Conservation (phyloP, 1,140 invertebrate species). For the Goniozus legneri region DNA sequence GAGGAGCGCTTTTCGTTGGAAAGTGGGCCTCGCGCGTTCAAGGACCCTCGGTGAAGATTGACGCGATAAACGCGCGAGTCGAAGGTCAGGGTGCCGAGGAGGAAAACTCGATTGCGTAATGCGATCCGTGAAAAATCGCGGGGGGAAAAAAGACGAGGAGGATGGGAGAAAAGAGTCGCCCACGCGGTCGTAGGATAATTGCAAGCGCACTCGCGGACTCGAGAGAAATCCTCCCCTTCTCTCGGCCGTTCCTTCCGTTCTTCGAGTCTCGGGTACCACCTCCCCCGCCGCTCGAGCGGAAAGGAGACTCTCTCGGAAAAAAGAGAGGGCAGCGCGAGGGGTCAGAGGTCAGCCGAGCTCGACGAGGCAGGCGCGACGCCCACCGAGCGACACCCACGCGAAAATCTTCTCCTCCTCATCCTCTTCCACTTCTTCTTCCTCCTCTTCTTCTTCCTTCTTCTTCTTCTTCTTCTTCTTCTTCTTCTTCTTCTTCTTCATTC, state of each 20-base stretch:
- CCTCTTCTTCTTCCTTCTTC: conserved; percentile 22
- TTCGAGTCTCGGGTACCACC: neutral
- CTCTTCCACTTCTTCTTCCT: conserved; percentile 20
- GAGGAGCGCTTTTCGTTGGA: too few species aligned
- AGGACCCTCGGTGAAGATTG: too few species aligned
- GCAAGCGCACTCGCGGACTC: conserved; percentile 50
- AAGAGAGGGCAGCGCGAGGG: conserved; percentile 33
- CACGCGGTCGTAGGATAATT: conserved; percentile 55
- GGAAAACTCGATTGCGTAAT: conserved; percentile 26
- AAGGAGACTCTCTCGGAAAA: too few species aligned
- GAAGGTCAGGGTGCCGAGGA: conserved; percentile 14
- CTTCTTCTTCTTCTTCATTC: conserved; percentile 26
- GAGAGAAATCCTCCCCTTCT: conserved; percentile 26
- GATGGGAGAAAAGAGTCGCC: conserved; percentile 38
- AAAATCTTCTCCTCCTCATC: conserved; percentile 28
- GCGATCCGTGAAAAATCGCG: conserved; percentile 18
- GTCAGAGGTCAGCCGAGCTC: conserved; percentile 42
- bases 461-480: conserved; percentile 20
- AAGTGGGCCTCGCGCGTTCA: too few species aligned
- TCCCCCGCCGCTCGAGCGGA: conserved; percentile 16
- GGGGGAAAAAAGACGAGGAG: conserved; percentile 11
- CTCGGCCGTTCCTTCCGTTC: conserved; percentile 17
- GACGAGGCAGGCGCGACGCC: conserved; percentile 43
- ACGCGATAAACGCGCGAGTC: too few species aligned
- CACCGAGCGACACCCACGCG: conserved; percentile 46